Base-by-base conservation (phyloP, 2,888 invertebrate species). In the Ctenicera cuprea region DNA sequence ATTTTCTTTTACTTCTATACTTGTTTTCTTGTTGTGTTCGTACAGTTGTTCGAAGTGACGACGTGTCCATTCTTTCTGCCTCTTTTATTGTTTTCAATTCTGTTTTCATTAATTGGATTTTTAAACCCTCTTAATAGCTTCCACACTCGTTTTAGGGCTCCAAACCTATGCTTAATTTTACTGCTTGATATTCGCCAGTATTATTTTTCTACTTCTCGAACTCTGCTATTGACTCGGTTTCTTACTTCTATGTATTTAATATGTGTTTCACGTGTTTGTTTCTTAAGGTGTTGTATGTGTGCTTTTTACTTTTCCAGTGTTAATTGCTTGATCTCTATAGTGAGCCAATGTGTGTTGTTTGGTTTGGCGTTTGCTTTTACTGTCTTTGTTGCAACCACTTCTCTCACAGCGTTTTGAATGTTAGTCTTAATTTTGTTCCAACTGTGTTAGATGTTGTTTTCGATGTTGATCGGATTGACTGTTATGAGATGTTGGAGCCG, bases 381-480 rank as follows among this genome's bases (percentile, higher is more conserved):
- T 16, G n/a, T 59, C n/a, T 33, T 33, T 5, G 33, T 59, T 37
- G 33, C 37, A 16, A 59, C 16, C 14, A 33, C 59, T 59, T 59
- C 30, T 16, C 20, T 3, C 20, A 30, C 33, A 11, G 30, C 20
- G n/a, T n/a, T n/a, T n/a, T n/a, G n/a, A n/a, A n/a, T n/a, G n/a
- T n/a, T n/a, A n/a, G n/a, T n/a, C n/a, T 37, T 59, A n/a, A 30
- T 59, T 16, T 59, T 59, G 14, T 59, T 1, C 33, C 14, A 59
- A n/a, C 52, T 52, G 14, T 14, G 14, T 14, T 16, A 5, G 43
- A 45, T 45, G 43, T 45, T 45, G 43, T 45, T 14, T 45, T 45
- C 43, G 43, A 45, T 14, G 43, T 45, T 45, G 16, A 45, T 8
- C n/a, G 43, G 7, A 26, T 26, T 26, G 43, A 14, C 43, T 45